Base-by-base conservation (phyloP, 2,113 vertebrate species). In the Gambusia holbrooki region DNA sequence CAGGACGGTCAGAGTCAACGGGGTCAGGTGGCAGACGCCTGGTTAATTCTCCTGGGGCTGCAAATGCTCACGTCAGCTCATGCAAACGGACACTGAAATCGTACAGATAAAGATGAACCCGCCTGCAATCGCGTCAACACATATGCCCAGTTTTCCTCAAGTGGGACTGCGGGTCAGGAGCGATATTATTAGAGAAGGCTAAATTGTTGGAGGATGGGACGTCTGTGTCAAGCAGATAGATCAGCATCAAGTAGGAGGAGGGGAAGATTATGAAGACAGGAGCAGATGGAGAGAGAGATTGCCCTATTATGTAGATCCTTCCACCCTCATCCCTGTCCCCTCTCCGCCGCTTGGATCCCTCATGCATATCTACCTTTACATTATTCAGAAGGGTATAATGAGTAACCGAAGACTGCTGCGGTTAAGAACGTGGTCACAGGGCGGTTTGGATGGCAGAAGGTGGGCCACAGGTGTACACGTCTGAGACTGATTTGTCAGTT, bases 21-120 rank as follows among this genome's bases (percentile, higher is more conserved):
- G 88, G 94, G 93, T 93, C 92, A 94, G 83, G 83, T 88, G 91
- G 93, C 93, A 94, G 94, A 93, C 91, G 94, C 93, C 90, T 93
- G 86, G 92, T 94, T 95, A 93, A 94, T 88, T 92, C 94, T 92
- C 93, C 72, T 51, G 92, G 87, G 93, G 86, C 51, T 60, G 32
- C 76, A 74, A 74, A 91, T 60, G 70, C 87, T 81, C 13, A 30
- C 63, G 42, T 84, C 80, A 79, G 69, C 76, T 79, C 69, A 28
- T 15, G 13, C 82, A 77, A 69, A 89, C 71, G 30, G 76, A 77
- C 72, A 30, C 66, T 70, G 75, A 84, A 75, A 58, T 77, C 19
- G 42, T 65, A 80, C 64, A 64, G 65, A 76, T 40, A 81, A 65
- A 79, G 66, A 79, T 25, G 27, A 37, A 48, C 69, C 32, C 27